phyloP scores from a whole-genome alignment of 2,888 invertebrate genomes.

The Micropterix aruncella region DNA sequence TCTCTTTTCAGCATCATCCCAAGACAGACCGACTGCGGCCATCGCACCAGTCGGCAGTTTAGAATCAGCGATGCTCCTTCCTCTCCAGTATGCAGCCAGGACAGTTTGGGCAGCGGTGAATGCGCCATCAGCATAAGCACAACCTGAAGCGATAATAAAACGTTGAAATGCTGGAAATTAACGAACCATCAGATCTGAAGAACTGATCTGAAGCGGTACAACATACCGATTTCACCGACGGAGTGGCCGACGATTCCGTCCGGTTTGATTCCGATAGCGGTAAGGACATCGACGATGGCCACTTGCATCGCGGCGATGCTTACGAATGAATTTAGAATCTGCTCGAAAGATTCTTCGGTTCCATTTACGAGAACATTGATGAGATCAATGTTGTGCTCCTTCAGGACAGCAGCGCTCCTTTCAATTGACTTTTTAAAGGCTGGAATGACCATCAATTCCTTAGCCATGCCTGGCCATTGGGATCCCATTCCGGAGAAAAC shows the following conservation, averaged over 20 bases:
- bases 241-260: conserved; percentile 97
- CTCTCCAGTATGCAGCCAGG: conserved; percentile 88
- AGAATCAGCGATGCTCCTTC: conserved; percentile 67
- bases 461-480: conserved; percentile 95
- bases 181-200: not conserved
- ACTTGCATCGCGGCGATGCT: conserved; percentile 94
- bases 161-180: not conserved
- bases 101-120: conserved; percentile 91
- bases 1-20: conserved; percentile 63
- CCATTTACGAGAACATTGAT: conserved; percentile 63
- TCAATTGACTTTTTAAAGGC: conserved; percentile 66
- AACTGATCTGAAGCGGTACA: not conserved
- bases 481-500: conserved; percentile 97
- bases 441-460: conserved; percentile 70
- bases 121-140: conserved; percentile 93
- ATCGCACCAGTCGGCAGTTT: conserved; percentile 63
- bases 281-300: conserved; percentile 82
- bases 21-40: conserved; percentile 86
- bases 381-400: conserved; percentile 72
- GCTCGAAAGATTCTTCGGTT: conserved; percentile 65
- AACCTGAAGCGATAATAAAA: conserved; percentile 57
- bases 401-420: conserved; percentile 61
- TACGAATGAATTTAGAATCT: conserved; percentile 81
- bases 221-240: conserved; percentile 66
- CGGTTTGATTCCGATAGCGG: conserved; percentile 60